phyloP scores from a whole-genome alignment of 2,888 invertebrate species.

The Lordiphosa fenestrarum region DNA sequence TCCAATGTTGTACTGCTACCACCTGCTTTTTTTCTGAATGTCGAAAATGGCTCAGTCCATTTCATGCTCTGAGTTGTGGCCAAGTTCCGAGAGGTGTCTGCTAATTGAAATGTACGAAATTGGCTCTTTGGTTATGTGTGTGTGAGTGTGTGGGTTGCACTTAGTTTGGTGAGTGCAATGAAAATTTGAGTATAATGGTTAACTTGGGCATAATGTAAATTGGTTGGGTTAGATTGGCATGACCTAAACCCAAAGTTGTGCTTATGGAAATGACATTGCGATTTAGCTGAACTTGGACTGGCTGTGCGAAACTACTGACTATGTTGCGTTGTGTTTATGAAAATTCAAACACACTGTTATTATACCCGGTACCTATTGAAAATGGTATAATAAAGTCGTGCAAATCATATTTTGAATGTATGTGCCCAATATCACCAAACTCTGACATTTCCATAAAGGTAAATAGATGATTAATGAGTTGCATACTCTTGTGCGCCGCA shows the following conservation, averaged over 20 bases:
- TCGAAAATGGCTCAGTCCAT: constrained; percentile 29
- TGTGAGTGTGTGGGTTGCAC: constrained; percentile 8
- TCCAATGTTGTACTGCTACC: constrained; percentile 15
- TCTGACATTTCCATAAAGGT: too few relatives aligned
- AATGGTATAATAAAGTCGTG: too few relatives aligned
- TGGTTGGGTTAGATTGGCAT: constrained; percentile 13
- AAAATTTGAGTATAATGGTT: constrained; percentile 56
- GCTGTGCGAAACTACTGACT: too few relatives aligned
- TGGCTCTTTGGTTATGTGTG: constrained; percentile 8
- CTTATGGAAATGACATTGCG: too few relatives aligned
- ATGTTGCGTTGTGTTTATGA: too few relatives aligned
- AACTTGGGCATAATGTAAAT: constrained; percentile 47
- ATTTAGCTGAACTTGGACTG: too few relatives aligned
- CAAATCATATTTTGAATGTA: too few relatives aligned
- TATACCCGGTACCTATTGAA: too few relatives aligned
- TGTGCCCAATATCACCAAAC: too few relatives aligned
- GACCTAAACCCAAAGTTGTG: constrained; percentile 11
- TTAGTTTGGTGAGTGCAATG: constrained; percentile 18
- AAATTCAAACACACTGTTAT: too few relatives aligned
- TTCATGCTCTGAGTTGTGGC: constrained; percentile 6
- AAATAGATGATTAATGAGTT: too few relatives aligned
- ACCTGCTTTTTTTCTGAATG: constrained; percentile 11
- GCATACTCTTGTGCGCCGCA: too few relatives aligned
- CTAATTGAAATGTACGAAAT: constrained; percentile 59
- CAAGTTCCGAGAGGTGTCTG: constrained; percentile 44